phyloP scores from a whole-genome alignment of 2,113 vertebrate genomes.

The Myrmecobius fasciatus region DNA sequence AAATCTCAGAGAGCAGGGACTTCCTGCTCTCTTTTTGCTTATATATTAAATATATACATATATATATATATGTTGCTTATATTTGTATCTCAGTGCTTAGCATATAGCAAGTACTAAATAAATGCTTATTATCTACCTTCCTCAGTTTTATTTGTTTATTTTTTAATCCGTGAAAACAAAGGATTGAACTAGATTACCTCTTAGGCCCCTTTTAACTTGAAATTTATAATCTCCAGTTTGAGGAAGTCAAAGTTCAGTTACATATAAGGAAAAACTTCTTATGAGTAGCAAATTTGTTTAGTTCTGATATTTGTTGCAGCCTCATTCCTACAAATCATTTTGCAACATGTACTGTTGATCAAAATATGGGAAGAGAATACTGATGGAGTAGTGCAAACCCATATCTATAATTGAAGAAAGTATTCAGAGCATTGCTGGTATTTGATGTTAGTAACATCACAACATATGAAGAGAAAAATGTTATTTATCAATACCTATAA shows the following conservation, averaged over 20 bases:
- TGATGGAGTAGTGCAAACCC: conserved; percentile 4
- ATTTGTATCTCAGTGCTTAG: neutral
- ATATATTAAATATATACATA: no score
- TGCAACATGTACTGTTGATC: neutral
- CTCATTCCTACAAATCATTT: conserved; percentile 37
- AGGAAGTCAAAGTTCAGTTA: neutral
- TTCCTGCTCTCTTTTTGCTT: no score
- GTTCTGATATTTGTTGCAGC: conserved; percentile 30
- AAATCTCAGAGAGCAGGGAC: neutral
- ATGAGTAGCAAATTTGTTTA: conserved; percentile 27
- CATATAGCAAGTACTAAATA: neutral
- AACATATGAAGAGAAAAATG: conserved; percentile 19
- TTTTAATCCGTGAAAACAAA: neutral
- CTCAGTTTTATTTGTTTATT: neutral
- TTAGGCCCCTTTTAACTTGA: neutral
- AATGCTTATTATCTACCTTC: neutral
- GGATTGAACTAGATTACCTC: neutral
- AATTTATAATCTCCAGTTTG: neutral
- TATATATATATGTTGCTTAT: neutral
- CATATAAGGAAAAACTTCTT: neutral
- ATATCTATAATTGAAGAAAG: neutral
- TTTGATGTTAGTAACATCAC: conserved; percentile 23
- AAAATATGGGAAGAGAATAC: conserved; percentile 9
- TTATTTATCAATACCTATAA: conserved; percentile 39
- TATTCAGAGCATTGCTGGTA: neutral